Evolutionary conservation across 2,888 invertebrate genomes (phyloP).

Genomic region (Drosophila nigricruria): DNA sequence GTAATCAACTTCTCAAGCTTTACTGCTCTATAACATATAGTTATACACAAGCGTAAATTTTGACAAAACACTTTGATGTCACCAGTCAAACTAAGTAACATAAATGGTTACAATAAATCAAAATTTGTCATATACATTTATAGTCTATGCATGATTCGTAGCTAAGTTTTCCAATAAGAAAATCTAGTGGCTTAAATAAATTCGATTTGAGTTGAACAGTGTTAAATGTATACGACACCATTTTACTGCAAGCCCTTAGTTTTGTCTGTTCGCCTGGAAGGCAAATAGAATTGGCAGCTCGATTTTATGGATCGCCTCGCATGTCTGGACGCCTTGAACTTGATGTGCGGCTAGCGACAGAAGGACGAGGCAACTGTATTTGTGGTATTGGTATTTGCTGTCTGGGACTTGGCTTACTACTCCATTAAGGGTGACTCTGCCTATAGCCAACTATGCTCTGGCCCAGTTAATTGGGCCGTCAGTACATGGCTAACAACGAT

Average conservation of each 20-base stretch:
- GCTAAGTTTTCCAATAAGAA: background rate
- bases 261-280: background rate
- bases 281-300: conserved; percentile 28
- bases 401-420: conserved; percentile 16
- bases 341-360: conserved; percentile 32
- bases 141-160: background rate
- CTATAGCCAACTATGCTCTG: conserved; percentile 6
- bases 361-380: conserved; percentile 28
- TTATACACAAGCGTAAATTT: background rate
- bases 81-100: background rate
- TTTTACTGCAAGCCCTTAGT: conserved; percentile 19
- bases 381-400: conserved; percentile 29
- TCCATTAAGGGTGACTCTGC: conserved; percentile 23
- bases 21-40: background rate
- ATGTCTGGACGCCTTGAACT: conserved; percentile 61
- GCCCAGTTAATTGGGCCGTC: conserved; percentile 47
- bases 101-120: background rate
- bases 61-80: background rate
- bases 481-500: conserved; percentile 38
- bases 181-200: background rate
- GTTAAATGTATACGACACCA: conserved; percentile 8
- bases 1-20: background rate
- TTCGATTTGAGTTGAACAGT: background rate
- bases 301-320: conserved; percentile 39
- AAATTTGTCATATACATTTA: background rate